These are phyloP conservation scores for Bradypus variegatus DNA, from an alignment of 2,797 vertebrate genomes.

Conservation along the genomic window DNA sequence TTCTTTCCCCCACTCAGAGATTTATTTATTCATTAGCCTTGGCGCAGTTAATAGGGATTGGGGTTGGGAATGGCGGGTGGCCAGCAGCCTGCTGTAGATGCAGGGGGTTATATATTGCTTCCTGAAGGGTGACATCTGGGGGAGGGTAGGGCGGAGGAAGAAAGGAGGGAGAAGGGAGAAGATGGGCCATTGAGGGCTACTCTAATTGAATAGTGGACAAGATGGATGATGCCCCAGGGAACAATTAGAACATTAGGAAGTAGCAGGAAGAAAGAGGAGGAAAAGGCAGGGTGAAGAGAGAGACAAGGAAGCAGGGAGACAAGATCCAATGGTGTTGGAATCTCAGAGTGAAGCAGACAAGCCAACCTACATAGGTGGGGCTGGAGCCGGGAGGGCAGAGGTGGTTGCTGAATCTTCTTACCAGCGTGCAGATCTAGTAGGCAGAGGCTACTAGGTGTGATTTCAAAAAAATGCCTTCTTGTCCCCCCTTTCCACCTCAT, in stretches of 20 bases:
- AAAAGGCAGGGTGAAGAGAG: not conserved
- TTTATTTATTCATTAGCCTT: slow-evolving; percentile 68
- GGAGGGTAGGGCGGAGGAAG: not conserved
- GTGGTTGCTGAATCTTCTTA: accelerated
- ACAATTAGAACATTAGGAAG: slow-evolving; percentile 42
- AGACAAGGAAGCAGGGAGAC: not conserved
- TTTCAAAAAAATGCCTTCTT: not conserved
- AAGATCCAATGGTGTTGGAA: not conserved
- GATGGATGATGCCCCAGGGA: slow-evolving; percentile 28
- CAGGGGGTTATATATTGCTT: slow-evolving; percentile 67
- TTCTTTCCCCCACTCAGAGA: slow-evolving; percentile 36
- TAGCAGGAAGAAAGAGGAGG: slow-evolving; percentile 8
- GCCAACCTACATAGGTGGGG: not conserved
- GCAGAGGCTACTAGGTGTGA: too few relatives aligned
- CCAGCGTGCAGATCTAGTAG: not conserved
- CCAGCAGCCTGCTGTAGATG: slow-evolving; percentile 59
- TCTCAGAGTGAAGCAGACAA: not conserved
- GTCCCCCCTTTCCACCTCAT: not conserved
- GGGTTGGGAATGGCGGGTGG: slow-evolving; percentile 56
- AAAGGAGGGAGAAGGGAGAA: slow-evolving; percentile 6
- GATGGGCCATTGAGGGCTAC: not conserved
- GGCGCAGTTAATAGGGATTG: slow-evolving; percentile 52
- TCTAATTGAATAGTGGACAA: slow-evolving; percentile 55
- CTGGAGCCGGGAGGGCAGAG: not conserved
- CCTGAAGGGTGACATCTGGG: slow-evolving; percentile 57